Conservation (phyloP, 2,113 vertebrate species). For the Pygoscelis antarcticus region DNA sequence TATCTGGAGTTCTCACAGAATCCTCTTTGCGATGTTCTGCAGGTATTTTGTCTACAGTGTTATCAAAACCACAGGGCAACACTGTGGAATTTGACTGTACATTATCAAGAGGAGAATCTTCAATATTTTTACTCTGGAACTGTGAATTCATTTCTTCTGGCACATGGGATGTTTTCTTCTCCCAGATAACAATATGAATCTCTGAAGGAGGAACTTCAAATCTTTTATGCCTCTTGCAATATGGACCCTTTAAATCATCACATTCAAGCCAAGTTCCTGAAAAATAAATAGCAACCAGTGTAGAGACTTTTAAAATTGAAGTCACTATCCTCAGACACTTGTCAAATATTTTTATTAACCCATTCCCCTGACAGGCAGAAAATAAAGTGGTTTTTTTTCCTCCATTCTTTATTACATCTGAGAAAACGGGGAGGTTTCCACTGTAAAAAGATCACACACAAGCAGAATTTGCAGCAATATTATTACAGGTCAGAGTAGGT, state of each 20-base stretch:
- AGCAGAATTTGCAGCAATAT: background rate
- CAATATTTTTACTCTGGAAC: background rate
- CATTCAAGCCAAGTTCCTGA: conserved; percentile 90
- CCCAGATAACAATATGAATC: conserved; percentile 90
- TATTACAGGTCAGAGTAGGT: background rate
- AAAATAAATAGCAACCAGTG: conserved; percentile 29
- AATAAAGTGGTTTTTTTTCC: background rate
- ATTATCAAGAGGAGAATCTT: background rate
- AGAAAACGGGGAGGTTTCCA: background rate
- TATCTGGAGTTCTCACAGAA: background rate
- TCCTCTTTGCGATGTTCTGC: background rate
- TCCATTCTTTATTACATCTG: background rate
- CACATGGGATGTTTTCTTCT: conserved; percentile 58
- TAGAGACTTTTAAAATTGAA: conserved; percentile 3
- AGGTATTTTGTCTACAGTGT: background rate
- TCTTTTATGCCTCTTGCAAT: conserved; percentile 61
- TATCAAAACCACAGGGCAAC: background rate
- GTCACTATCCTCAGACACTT: background rate
- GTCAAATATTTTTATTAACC: background rate
- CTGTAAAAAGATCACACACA: background rate
- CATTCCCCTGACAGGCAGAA: background rate
- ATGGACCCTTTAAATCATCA: conserved; percentile 86
- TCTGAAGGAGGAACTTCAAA: conserved; percentile 81
- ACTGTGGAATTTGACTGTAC: background rate
- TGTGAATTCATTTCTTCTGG: background rate